phyloP scores from a whole-genome alignment of 2,113 vertebrate species.

The Oncorhynchus tshawytscha region DNA sequence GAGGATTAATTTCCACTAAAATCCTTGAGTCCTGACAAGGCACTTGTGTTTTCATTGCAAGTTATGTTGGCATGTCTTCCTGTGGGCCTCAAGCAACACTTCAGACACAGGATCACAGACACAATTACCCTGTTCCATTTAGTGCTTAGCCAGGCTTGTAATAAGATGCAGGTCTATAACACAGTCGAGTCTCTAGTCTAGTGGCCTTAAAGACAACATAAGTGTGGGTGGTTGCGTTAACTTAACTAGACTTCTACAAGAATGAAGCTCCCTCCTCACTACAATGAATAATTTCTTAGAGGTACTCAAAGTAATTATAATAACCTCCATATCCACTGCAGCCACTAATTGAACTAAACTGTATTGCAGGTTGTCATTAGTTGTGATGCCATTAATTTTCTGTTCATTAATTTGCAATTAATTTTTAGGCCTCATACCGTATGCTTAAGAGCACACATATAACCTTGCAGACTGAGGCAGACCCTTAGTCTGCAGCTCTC shows the following conservation, averaged over 20 bases:
- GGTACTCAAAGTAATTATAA: neutral
- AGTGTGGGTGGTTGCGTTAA: constrained; percentile 16
- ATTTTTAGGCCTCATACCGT: neutral
- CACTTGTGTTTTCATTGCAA: constrained; percentile 5
- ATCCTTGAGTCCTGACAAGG: neutral
- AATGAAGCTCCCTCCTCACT: neutral
- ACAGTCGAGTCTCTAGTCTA: constrained; percentile 17
- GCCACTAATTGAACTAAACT: too few relatives aligned
- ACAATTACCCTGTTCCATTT: constrained; percentile 39
- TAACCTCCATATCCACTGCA: neutral
- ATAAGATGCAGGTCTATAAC: constrained; percentile 25
- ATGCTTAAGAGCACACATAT: neutral
- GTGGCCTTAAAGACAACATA: constrained; percentile 21
- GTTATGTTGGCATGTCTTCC: neutral
- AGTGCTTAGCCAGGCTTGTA: constrained; percentile 28
- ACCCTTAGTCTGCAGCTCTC: too few relatives aligned
- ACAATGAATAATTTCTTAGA: neutral
- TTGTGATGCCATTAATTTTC: too few relatives aligned
- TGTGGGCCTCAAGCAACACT: constrained; percentile 35
- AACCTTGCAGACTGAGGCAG: neutral
- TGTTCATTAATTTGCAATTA: too few relatives aligned
- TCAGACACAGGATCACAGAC: constrained; percentile 28
- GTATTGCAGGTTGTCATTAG: too few relatives aligned
- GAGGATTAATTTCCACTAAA: neutral
- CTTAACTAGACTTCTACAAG: neutral